Evolutionary conservation across 1,140 invertebrate species (phyloP).

Genomic region (Lerema accius): DNA sequence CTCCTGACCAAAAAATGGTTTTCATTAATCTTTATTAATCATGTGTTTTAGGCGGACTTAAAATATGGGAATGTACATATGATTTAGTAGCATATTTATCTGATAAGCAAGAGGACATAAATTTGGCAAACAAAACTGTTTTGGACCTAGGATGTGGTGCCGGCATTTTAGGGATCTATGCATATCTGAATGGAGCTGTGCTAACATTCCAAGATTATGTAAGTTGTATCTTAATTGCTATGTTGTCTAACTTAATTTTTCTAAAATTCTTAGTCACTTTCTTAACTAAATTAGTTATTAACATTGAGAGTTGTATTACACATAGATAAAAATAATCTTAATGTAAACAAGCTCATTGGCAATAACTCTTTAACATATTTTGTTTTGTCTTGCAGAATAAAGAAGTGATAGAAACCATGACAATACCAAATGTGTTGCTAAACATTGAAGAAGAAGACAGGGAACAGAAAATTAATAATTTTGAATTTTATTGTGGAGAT

Average conservation of each 20-base stretch:
- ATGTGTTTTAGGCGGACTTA: conserved; percentile 88
- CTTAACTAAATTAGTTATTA: conserved; percentile 26
- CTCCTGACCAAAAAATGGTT: too few species aligned
- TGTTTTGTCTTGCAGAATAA: conserved; percentile 86
- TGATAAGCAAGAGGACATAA: conserved; percentile 62
- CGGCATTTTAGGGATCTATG: conserved; percentile 91
- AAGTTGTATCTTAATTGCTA: conserved; percentile 73
- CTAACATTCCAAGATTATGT: conserved; percentile 97
- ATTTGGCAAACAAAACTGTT: conserved; percentile 83
- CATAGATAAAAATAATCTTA: too few species aligned
- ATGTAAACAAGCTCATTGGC: neutral
- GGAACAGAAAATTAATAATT: conserved; percentile 79
- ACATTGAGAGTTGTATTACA: too few species aligned
- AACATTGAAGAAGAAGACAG: conserved; percentile 84
- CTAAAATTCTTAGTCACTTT: too few species aligned
- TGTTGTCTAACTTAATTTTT: too few species aligned
- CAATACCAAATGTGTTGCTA: conserved; percentile 90
- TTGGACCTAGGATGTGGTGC: conserved; percentile 94
- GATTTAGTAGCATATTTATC: conserved; percentile 88
- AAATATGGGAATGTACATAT: conserved; percentile 94
- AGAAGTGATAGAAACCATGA: conserved; percentile 88
- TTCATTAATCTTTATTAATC: too few species aligned
- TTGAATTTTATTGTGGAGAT: conserved; percentile 91
- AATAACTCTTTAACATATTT: conserved; percentile 1
- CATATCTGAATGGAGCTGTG: conserved; percentile 85